Percentiles rank a stretch among this genome's conserved stretches.
Evolutionary conservation across 2,113 vertebrate species (phyloP).

Genomic region (Ariopsis seemanni): DNA sequence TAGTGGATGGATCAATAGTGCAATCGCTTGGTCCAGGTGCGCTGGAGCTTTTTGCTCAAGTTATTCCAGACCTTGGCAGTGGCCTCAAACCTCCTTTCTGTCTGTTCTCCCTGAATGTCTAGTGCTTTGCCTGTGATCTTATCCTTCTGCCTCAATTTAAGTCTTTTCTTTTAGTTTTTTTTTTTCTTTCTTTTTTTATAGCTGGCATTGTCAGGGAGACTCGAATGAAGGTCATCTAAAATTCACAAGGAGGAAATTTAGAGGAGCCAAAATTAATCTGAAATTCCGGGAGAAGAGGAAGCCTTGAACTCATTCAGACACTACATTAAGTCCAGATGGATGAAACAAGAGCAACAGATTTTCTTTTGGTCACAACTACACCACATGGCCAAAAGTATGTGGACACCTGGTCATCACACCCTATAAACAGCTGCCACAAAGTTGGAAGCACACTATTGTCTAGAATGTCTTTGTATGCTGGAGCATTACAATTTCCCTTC

Average conservation of each 20-base stretch:
- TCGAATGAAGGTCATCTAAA: slow-evolving; percentile 43
- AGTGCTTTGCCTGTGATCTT: slow-evolving; percentile 51
- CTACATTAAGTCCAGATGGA: neutral
- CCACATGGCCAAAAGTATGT: neutral
- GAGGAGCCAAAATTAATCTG: slow-evolving; percentile 33
- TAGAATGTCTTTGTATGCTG: neutral
- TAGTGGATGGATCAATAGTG: slow-evolving; percentile 71
- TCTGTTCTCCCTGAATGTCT: slow-evolving; percentile 49
- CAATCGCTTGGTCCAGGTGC: slow-evolving; percentile 69
- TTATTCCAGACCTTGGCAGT: slow-evolving; percentile 46
- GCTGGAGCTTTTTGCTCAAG: slow-evolving; percentile 50
- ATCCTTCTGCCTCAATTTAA: slow-evolving; percentile 60
- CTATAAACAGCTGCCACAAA: too few species aligned
- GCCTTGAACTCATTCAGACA: neutral
- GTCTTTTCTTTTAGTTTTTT: slow-evolving; percentile 19
- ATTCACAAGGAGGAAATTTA: slow-evolving; percentile 50
- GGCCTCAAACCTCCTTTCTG: slow-evolving; percentile 50
- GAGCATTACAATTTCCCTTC: neutral
- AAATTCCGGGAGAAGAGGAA: slow-evolving; percentile 26
- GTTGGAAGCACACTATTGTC: neutral
- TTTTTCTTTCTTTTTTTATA: slow-evolving; percentile 11
- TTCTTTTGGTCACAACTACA: neutral
- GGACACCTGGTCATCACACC: neutral
- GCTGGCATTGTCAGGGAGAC: slow-evolving; percentile 28
- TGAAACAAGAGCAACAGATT: neutral